Conservation (phyloP, 1,140 invertebrate genomes). For the Acromyrmex charruanus region DNA sequence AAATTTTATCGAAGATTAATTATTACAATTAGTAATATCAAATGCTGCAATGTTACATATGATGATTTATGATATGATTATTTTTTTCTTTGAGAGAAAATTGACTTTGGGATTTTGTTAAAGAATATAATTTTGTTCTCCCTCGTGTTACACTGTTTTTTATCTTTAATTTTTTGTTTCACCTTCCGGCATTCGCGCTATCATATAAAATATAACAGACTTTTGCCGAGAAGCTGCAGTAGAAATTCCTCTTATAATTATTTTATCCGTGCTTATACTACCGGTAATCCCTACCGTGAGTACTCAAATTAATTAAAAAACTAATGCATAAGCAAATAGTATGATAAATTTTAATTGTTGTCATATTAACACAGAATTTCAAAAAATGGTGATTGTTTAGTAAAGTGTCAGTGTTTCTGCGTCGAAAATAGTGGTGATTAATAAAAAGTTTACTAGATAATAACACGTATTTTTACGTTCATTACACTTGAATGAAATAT, state of each 20-base stretch:
- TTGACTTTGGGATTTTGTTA: not conserved
- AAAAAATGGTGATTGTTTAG: not conserved
- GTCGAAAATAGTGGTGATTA: not conserved
- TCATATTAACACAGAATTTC: not conserved
- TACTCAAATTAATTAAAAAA: slow-evolving; percentile 18
- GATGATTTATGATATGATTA: not conserved
- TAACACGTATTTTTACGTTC: not conserved
- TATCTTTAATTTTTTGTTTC: slow-evolving; percentile 8
- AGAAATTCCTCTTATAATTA: slow-evolving; percentile 31
- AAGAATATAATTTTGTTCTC: slow-evolving; percentile 11
- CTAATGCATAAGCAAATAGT: not conserved
- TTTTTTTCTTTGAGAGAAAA: not conserved
- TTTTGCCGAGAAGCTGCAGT: not conserved
- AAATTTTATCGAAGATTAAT: slow-evolving; percentile 9
- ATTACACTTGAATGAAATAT: not conserved
- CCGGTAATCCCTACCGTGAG: not conserved
- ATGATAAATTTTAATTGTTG: not conserved
- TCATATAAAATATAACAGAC: slow-evolving; percentile 23
- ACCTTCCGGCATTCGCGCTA: slow-evolving; percentile 1
- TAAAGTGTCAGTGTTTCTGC: not conserved
- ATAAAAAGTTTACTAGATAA: not conserved
- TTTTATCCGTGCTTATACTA: slow-evolving; percentile 33
- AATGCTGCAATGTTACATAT: not conserved
- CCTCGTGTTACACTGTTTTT: not conserved
- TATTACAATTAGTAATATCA: not conserved